Evolutionary conservation across 2,797 vertebrate species (phyloP), one percentile per base, ranked within the genome.

Genomic region (Pseudotriccus pelzelni): DNA sequence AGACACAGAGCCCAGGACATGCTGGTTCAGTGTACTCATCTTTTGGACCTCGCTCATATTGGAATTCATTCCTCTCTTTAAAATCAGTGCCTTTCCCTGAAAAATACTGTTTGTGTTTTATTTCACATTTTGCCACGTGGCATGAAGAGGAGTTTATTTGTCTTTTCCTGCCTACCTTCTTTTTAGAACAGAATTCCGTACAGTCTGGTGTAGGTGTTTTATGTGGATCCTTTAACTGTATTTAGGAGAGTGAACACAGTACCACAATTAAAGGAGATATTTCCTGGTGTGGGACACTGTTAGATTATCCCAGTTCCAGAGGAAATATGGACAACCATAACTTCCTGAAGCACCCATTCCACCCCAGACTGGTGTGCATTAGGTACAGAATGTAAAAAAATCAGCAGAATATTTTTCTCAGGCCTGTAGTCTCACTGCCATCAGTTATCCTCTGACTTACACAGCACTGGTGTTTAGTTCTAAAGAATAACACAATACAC

Each of bases 1-100:
- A 15, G 13, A 19, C 17, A 14, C 1, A 2, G 34, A 73, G 49
- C 55, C 34, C 39, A 12, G 28, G 3, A n/a, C 1, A 0, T 22
- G 15, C 52, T 89, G 60, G 2, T 27, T 24, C 7, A 53, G 14
- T 37, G 41, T 53, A 10, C 12, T 79, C 2, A 0, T 46, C 13
- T 36, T 21, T 8, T 46, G 53, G 39, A 81, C n/a, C 18, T 75
- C 28, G 2, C 13, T 53, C n/a, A 14, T 32, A 25, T 0, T n/a
- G 50, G 46, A 68, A 84, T 59, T 34, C 15, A 23, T 6, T 72
- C 39, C 14, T 53, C 6, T 67, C 44, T 30, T 10, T 43, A 28
- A 17, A 18, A 46, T 30, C 41, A 27, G 14, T 3, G 1, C 18
- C 17, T 74, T 32, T 14, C 41, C 7, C 59, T 58, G n/a, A 59